Evolutionary conservation across 2,888 invertebrate species (phyloP), one percentile per base, ranked within the genome.

Genomic region (Chirona hameri): DNA sequence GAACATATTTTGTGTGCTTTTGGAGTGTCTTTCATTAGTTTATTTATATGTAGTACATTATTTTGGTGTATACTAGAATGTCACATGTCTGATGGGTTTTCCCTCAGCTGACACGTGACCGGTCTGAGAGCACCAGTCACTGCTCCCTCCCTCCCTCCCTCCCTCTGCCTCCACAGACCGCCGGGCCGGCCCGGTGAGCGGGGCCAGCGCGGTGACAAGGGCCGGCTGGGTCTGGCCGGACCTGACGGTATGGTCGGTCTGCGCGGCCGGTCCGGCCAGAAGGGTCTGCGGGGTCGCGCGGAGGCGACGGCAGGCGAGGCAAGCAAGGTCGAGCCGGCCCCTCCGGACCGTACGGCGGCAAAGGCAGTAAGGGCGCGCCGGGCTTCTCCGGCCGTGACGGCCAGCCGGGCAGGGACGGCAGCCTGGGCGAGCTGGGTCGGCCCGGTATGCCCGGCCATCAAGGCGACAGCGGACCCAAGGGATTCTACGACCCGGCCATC

Each of bases 241-340:
- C 46, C 31, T 10, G 31, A 46, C 21, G 82, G 82, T 12, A 48
- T 29, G 29, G n/a, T 46, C 0, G 85, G 85, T 2, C 27, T 48
- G 15, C 65, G 29, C n/a, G 85, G 85, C 12, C 4, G 31, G 4
- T 46, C 60, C 24, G 85, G 85, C 72, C 65, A 85, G 83, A 84
- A 88, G 87, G 83, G 85, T 15, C 29, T 27, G 5, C 83, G 83
- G 65, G 85, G 85, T n/a, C 82, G 21, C n/a, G 24, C 1, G 85
- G 85, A 52, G 82, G 10, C 65, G 84, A 85, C 72, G 86, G 85
- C 15, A 83, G 83, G 31, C 83, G 84, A 31, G 84, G 86, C 52
- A 85, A 85, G 82, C 82, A 82, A 3, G 85, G 85, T 4, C 82
- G 84, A 0, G 83, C 81, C 2, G 85, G 85, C 10, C 80, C 79